A percentile compares a stretch with the other conserved stretches of the same genome.
These are phyloP conservation scores for Forficula auricularia DNA, from an alignment of 1,140 invertebrate species.

Conservation along the genomic window DNA sequence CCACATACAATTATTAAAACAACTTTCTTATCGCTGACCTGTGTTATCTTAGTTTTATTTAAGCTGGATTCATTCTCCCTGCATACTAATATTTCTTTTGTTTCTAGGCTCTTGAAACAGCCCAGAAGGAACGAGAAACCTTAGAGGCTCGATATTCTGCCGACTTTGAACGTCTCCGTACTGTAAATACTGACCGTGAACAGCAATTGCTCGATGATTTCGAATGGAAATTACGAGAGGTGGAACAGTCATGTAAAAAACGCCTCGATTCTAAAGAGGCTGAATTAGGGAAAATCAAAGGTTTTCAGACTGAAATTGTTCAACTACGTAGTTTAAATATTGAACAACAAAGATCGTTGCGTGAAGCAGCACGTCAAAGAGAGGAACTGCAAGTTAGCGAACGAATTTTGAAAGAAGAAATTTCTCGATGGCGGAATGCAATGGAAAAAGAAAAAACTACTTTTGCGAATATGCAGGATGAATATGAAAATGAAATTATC, in stretches of 20 bases:
- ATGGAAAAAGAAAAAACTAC: constrained; percentile 32
- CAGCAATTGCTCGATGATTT: constrained; percentile 45
- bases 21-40: too few species aligned
- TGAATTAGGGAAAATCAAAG: constrained; percentile 18
- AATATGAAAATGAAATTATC: constrained; percentile 1
- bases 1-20: too few species aligned
- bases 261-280: constrained; percentile 30
- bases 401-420: constrained; percentile 33
- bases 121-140: constrained; percentile 34
- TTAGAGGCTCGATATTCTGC: constrained; percentile 38
- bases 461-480: constrained; percentile 24
- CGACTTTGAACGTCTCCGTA: constrained; percentile 40
- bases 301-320: constrained; percentile 37
- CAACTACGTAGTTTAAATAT: constrained; percentile 35
- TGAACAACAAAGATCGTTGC: constrained; percentile 37
- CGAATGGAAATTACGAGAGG: constrained; percentile 48
- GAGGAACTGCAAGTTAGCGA: constrained; percentile 37
- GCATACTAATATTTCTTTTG: too few species aligned
- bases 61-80: too few species aligned
- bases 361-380: constrained; percentile 33
- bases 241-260: constrained; percentile 40
- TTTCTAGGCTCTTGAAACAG: constrained; percentile 37
- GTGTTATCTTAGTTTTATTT: too few species aligned
- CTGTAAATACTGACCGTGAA: constrained; percentile 35
- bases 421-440: constrained; percentile 28